These are phyloP conservation scores for Heliocidaris tuberculata DNA, from an alignment of 35 echinoderm and acorn worm species.

Conservation along the genomic window DNA sequence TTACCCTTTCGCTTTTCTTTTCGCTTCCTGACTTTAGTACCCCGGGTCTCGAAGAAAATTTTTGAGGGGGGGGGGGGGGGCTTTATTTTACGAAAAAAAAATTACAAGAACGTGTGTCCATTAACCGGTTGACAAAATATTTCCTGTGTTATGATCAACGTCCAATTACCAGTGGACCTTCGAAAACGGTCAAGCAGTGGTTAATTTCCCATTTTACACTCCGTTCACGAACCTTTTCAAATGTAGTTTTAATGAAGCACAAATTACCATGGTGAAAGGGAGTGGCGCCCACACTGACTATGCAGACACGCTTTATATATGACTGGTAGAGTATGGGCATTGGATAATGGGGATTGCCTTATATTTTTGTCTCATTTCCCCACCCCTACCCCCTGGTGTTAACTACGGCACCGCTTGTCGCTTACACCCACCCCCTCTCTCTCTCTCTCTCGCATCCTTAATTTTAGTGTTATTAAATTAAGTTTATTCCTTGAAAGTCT, in stretches of 20 bases:
- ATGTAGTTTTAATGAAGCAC: background rate
- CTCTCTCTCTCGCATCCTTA: too few species aligned
- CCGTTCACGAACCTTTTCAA: background rate
- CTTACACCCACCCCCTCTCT: too few species aligned
- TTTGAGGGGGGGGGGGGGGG: too few species aligned
- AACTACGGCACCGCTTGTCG: too few species aligned
- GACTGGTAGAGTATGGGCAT: too few species aligned
- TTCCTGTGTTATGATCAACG: background rate
- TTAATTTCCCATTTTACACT: background rate
- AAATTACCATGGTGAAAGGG: background rate
- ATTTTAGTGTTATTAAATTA: too few species aligned
- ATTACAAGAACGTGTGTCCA: background rate
- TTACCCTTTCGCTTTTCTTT: background rate
- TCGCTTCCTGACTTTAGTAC: background rate
- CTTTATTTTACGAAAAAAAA: background rate
- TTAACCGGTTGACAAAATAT: background rate
- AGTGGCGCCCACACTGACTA: too few species aligned
- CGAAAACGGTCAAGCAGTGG: background rate
- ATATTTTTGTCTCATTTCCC: too few species aligned
- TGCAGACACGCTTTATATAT: background rate
- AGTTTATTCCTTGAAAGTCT: too few species aligned
- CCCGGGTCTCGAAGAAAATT: background rate
- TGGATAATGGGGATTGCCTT: too few species aligned
- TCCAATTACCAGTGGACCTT: background rate
- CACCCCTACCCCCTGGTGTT: too few species aligned